These are phyloP conservation scores for Oncorhynchus clarkii DNA, from an alignment of 2,113 vertebrate genomes.

Conservation along the genomic window DNA sequence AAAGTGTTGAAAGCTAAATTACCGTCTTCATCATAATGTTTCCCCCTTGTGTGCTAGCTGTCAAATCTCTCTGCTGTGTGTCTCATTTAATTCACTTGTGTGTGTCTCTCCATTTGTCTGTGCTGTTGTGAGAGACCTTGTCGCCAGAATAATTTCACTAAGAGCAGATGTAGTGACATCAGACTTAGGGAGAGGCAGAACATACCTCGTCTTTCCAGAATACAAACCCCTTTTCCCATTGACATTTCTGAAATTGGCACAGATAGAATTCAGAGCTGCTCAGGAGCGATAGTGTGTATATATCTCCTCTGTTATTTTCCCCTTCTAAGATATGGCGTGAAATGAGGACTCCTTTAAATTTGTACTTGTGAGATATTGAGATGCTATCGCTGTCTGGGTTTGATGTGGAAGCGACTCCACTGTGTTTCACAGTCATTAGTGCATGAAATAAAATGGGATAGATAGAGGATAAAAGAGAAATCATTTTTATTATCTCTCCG, in stretches of 20 bases:
- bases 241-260: constrained; percentile 61
- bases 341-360: constrained; percentile 28
- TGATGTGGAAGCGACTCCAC: constrained; percentile 25
- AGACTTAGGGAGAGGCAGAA: constrained; percentile 33
- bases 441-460: constrained; percentile 54
- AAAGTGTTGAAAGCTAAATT: constrained; percentile 56
- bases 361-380: constrained; percentile 38
- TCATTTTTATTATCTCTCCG: neutral
- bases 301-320: constrained; percentile 37
- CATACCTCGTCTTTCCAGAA: constrained; percentile 52
- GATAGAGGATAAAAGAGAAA: neutral
- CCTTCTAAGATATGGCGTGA: constrained; percentile 3
- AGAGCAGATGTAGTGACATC: constrained; percentile 50
- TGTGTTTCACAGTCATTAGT: constrained; percentile 59
- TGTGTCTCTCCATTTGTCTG: constrained; percentile 61
- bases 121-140: constrained; percentile 48
- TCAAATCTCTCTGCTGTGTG: constrained; percentile 50
- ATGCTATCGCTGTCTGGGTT: constrained; percentile 30
- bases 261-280: constrained; percentile 46
- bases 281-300: constrained; percentile 29
- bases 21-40: constrained; percentile 53
- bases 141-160: constrained; percentile 61
- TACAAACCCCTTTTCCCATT: constrained; percentile 42
- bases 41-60: constrained; percentile 59
- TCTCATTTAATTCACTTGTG: constrained; percentile 56